These are phyloP conservation scores for Australoheros scitulus DNA, from an alignment of 2,113 vertebrate genomes.

Conservation along the genomic window DNA sequence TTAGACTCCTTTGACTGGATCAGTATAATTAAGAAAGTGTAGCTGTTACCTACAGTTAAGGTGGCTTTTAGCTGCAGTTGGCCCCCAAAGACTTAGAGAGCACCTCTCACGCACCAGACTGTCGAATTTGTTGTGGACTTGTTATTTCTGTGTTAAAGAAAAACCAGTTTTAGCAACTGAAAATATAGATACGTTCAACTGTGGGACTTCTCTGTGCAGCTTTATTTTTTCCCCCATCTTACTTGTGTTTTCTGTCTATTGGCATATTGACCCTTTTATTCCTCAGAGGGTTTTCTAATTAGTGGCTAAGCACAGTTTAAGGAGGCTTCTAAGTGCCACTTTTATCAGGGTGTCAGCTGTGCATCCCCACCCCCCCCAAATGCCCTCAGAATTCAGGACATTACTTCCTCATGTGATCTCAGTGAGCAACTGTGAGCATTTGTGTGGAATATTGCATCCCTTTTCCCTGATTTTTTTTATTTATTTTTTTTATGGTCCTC, in stretches of 20 bases:
- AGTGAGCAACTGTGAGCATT: constrained; percentile 7
- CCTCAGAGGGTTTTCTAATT: constrained; percentile 51
- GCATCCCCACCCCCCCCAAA: background rate
- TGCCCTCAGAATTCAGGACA: constrained; percentile 39
- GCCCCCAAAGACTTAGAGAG: background rate
- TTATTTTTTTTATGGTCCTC: background rate
- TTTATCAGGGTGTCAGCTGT: constrained; percentile 20
- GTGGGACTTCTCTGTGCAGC: background rate
- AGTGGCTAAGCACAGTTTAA: constrained; percentile 50
- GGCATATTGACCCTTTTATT: constrained; percentile 20
- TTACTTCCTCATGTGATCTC: background rate
- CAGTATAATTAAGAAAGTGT: background rate
- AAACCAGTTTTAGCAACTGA: background rate
- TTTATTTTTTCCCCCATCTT: background rate
- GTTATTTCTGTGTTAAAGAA: background rate
- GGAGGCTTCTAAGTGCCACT: constrained; percentile 46
- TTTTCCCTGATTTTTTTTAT: background rate
- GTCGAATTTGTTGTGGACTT: background rate
- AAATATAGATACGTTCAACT: background rate
- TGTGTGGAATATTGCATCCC: constrained; percentile 8
- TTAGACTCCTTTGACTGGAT: background rate
- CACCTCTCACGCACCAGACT: background rate
- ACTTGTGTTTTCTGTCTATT: background rate
- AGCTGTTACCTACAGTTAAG: background rate
- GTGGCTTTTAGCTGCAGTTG: background rate